Conservation (phyloP, 1,140 invertebrate genomes). For the Bombus consobrinus region DNA sequence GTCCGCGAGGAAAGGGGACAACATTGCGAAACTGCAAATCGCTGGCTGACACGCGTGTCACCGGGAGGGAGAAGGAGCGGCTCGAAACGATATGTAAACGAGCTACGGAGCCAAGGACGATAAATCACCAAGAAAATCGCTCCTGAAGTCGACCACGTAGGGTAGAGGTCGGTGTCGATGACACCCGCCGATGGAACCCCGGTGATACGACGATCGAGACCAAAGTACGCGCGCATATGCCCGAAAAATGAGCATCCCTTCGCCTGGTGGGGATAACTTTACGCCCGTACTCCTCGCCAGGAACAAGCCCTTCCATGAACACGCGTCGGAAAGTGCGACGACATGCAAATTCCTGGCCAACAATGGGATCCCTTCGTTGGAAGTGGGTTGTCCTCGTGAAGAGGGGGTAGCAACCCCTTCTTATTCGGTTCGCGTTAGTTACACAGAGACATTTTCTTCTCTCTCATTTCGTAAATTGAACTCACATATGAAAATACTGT, state of each 20-base stretch:
- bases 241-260: constrained; percentile 53
- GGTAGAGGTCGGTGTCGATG: constrained; percentile 44
- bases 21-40: constrained; percentile 32
- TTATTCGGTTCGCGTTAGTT: background rate
- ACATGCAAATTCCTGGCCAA: constrained; percentile 73
- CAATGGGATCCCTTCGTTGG: constrained; percentile 63
- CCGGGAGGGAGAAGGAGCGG: constrained; percentile 2
- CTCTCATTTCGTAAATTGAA: background rate
- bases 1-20: background rate
- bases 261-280: constrained; percentile 25
- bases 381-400: background rate
- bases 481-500: background rate
- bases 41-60: constrained; percentile 29
- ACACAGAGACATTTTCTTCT: background rate
- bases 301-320: constrained; percentile 54
- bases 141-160: background rate
- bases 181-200: constrained; percentile 34
- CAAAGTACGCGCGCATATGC: constrained; percentile 34
- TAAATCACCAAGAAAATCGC: constrained; percentile 52
- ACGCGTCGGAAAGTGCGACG: constrained; percentile 69
- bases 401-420: constrained; percentile 22
- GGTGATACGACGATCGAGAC: background rate
- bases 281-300: constrained; percentile 26
- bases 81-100: constrained; percentile 45
- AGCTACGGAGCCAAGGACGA: constrained; percentile 31